phyloP scores from a whole-genome alignment of 1,140 invertebrate species.

The Polypedilum pembai region DNA sequence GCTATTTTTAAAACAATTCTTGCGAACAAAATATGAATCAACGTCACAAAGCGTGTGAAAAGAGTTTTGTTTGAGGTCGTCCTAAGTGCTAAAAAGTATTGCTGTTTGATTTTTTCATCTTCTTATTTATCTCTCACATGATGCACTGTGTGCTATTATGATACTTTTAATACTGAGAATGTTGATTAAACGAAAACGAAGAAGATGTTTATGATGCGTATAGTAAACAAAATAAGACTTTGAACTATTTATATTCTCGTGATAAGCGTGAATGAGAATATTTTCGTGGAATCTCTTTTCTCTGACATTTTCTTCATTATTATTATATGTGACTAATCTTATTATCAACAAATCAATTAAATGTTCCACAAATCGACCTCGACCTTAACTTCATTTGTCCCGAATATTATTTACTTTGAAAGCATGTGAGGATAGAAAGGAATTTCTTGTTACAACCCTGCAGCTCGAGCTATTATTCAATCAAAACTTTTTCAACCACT shows the following conservation, averaged over 20 bases:
- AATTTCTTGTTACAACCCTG: background rate
- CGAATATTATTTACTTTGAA: background rate
- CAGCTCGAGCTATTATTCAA: conserved; percentile 16
- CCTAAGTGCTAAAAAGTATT: background rate
- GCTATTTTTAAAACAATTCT: conserved; percentile 1
- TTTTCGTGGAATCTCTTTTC: too few species aligned
- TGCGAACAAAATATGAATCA: background rate
- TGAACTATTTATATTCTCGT: too few species aligned
- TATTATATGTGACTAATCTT: too few species aligned
- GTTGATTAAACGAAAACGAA: too few species aligned
- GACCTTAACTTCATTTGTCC: background rate
- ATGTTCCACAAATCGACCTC: background rate
- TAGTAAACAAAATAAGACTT: too few species aligned
- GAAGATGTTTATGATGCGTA: too few species aligned
- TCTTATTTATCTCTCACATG: conserved; percentile 6
- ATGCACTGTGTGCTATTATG: background rate
- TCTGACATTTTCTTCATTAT: too few species aligned
- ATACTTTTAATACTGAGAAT: too few species aligned
- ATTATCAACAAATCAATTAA: too few species aligned
- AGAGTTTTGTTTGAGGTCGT: background rate
- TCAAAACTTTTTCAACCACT: conserved; percentile 20
- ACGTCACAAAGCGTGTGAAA: background rate
- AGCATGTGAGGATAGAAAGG: conserved; percentile 6
- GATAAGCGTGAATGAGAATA: too few species aligned
- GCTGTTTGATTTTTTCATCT: background rate